Conservation (phyloP, 1,140 invertebrate genomes). For the Drosophila parvula region DNA sequence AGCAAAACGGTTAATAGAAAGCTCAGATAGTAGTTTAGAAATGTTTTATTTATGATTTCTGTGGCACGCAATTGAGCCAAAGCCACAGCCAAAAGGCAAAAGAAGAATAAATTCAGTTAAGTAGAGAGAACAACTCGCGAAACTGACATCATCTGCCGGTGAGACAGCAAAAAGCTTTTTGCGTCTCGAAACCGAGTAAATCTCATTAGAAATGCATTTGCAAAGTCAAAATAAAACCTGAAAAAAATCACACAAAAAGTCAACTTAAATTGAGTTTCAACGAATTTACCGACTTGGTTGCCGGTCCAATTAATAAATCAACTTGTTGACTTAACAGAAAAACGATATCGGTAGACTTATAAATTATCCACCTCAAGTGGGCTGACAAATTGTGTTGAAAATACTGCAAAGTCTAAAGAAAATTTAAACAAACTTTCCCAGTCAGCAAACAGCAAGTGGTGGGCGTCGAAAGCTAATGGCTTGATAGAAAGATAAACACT, state of each 20-base stretch:
- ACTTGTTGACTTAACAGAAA: constrained; percentile 26
- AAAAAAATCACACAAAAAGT: constrained; percentile 21
- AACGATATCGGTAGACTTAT: constrained; percentile 27
- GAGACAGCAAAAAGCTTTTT: constrained; percentile 55
- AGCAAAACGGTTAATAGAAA: constrained; percentile 50
- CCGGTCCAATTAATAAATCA: constrained; percentile 69
- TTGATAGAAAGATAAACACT: constrained; percentile 47
- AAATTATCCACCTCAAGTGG: constrained; percentile 50
- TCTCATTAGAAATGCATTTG: constrained; percentile 79
- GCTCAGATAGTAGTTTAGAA: constrained; percentile 18
- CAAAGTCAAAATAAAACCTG: constrained; percentile 51
- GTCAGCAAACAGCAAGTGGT: constrained; percentile 17
- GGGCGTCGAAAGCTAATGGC: constrained; percentile 53
- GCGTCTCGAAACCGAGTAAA: constrained; percentile 29
- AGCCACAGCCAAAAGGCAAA: constrained; percentile 1
- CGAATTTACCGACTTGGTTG: constrained; percentile 28
- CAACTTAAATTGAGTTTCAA: constrained; percentile 21
- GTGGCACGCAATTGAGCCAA: constrained; percentile 49
- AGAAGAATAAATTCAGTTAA: constrained; percentile 11
- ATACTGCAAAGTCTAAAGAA: not conserved
- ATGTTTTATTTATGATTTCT: constrained; percentile 55
- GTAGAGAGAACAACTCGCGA: constrained; percentile 16
- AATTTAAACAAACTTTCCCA: constrained; percentile 31
- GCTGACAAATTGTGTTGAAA: constrained; percentile 17
- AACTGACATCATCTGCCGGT: constrained; percentile 67